Conservation (phyloP, 2,888 invertebrate species). For the Drosophila emarginata region DNA sequence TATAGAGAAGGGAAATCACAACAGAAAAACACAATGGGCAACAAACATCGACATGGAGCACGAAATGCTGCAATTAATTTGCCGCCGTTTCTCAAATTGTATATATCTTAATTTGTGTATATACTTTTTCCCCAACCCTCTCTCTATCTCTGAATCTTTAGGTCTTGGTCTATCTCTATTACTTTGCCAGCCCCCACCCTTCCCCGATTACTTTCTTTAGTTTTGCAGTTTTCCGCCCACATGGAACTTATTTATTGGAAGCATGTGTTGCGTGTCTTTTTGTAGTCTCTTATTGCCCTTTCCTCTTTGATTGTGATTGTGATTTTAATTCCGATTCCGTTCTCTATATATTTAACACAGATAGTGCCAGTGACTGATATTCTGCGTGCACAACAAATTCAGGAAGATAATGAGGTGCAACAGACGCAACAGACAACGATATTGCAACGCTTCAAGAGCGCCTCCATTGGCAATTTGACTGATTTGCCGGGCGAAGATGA, state of each 20-base stretch:
- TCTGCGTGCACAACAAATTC: slow-evolving; percentile 76
- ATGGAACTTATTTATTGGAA: neutral
- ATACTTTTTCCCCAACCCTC: neutral
- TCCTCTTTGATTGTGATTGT: neutral
- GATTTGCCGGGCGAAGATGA: slow-evolving; percentile 79
- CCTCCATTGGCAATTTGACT: slow-evolving; percentile 79
- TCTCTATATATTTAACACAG: slow-evolving; percentile 55
- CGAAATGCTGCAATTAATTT: slow-evolving; percentile 68
- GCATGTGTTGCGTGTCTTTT: slow-evolving; percentile 22
- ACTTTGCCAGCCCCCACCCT: neutral
- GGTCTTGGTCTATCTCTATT: slow-evolving; percentile 7
- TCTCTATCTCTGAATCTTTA: slow-evolving; percentile 4
- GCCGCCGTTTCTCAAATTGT: slow-evolving; percentile 41
- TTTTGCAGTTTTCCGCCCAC: neutral
- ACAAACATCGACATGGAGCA: slow-evolving; percentile 41
- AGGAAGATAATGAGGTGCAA: slow-evolving; percentile 73
- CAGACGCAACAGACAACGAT: slow-evolving; percentile 64
- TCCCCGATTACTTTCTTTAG: neutral
- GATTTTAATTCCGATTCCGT: slow-evolving; percentile 5
- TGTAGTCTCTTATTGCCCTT: neutral
- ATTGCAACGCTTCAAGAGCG: slow-evolving; percentile 79
- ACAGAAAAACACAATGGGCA: slow-evolving; percentile 2
- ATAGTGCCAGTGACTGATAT: slow-evolving; percentile 81
- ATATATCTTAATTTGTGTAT: slow-evolving; percentile 48
- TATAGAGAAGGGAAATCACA: neutral